Percentiles rank a stretch among this genome's conserved stretches.
These are phyloP conservation scores for Xestobium rufovillosum DNA, from an alignment of 2,888 invertebrate genomes.

Conservation along the genomic window DNA sequence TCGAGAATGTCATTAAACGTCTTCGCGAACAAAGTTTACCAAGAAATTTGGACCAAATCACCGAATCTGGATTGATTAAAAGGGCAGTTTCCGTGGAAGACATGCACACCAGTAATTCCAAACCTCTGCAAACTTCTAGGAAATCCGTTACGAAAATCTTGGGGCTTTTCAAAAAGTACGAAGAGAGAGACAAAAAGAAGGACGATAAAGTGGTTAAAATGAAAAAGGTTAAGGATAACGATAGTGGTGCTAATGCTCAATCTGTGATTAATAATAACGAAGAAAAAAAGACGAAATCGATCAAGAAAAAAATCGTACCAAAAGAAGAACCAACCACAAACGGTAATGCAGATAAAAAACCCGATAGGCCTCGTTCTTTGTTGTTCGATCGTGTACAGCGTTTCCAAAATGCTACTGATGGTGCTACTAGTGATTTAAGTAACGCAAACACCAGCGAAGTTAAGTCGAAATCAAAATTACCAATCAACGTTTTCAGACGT, in stretches of 20 bases:
- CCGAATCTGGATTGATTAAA: constrained; percentile 62
- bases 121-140: constrained; percentile 50
- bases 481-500: constrained; percentile 37
- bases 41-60: constrained; percentile 43
- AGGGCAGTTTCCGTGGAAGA: constrained; percentile 67
- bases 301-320: too few relatives aligned
- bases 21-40: constrained; percentile 63
- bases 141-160: constrained; percentile 68
- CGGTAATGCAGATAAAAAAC: constrained; percentile 34
- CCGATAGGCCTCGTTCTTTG: constrained; percentile 49
- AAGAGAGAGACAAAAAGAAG: constrained; percentile 45
- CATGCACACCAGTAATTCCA: constrained; percentile 43
- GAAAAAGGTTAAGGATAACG: constrained; percentile 25
- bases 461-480: constrained; percentile 36
- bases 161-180: constrained; percentile 68
- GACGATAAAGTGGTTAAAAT: constrained; percentile 26
- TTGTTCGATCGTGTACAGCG: constrained; percentile 50
- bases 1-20: constrained; percentile 50
- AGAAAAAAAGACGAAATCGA: constrained; percentile 24
- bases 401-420: constrained; percentile 43
- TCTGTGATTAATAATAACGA: constrained; percentile 25
- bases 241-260: constrained; percentile 27
- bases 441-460: constrained; percentile 23
- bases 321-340: not conserved
- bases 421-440: constrained; percentile 44